Evolutionary conservation across 2,797 vertebrate genomes (phyloP), one percentile per base, ranked within the genome.

Genomic region (Neostethus bicornis): DNA sequence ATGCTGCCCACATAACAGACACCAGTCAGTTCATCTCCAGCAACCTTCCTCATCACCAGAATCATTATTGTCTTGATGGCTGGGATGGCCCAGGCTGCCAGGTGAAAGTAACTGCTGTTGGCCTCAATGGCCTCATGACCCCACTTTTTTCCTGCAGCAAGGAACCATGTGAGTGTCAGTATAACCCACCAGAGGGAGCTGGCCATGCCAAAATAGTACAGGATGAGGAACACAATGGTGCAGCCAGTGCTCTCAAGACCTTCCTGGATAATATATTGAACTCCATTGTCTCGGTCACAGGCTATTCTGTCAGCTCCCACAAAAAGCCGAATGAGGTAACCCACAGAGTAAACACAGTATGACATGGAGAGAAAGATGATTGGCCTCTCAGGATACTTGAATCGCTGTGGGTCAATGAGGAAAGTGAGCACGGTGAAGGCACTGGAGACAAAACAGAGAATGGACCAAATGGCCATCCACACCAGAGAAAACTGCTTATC

Each of bases 331-430:
- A 96, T 91, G 62, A 99, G 94, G 91, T 96, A 99, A 24, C 96
- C 97, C 84, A 96, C 89, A 0, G 97, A 98, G 86, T 98, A 98
- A 64, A 97, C 95, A 5, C 95, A 96, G 92, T 98, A 98, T 81
- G 96, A 99, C 96, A 98, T 96, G 3, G 97, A 97, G 1, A 98
- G 93, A 89, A 99, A 99, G 86, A 98, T 96, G 76, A 99, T 98
- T 39, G 97, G 97, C 72, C 96, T 92, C 90, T 99, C 97, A 0
- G 97, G 97, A 89, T 99, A 99, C 74, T 94, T 93, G 91, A 99
- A 99, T 26, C 97, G 94, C 67, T 94, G 94, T 0, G 97, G 97
- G 77, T 99, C 96, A 0, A 98, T 92, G 60, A 99, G 93, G 71
- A 99, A 99, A 14, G 97, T 99, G 70, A 99, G 95, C 16, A 98